phyloP scores from a whole-genome alignment of 2,888 invertebrate genomes.

The Drosophila mimica region DNA sequence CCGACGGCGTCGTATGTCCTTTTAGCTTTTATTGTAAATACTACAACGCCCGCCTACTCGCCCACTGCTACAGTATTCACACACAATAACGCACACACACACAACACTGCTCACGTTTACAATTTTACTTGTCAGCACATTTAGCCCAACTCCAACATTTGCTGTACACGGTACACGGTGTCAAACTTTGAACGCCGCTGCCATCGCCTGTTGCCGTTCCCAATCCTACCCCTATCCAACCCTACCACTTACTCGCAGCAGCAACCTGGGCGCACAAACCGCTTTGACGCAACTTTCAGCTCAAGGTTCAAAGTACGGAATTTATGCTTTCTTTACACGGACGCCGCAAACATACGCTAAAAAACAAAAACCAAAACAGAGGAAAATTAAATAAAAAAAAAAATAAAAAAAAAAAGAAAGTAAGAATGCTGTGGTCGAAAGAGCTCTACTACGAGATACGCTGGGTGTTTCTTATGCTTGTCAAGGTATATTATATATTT shows the following conservation, averaged over 20 bases:
- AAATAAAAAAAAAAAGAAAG: not conserved
- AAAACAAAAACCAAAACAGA: constrained; percentile 13
- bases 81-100: constrained; percentile 26
- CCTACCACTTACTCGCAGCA: constrained; percentile 16
- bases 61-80: constrained; percentile 2
- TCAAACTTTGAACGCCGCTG: constrained; percentile 53
- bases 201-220: constrained; percentile 35
- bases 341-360: constrained; percentile 51
- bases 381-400: constrained; percentile 13
- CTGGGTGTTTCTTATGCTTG: not conserved
- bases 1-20: constrained; percentile 52
- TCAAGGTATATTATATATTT: not conserved
- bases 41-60: constrained; percentile 22
- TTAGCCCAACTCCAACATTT: constrained; percentile 50
- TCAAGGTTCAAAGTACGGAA: constrained; percentile 71
- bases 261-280: constrained; percentile 58
- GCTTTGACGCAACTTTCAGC: constrained; percentile 67
- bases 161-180: constrained; percentile 38
- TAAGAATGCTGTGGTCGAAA: constrained; percentile 13
- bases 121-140: constrained; percentile 67
- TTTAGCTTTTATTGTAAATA: constrained; percentile 59
- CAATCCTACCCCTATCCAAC: constrained; percentile 8
- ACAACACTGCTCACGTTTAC: constrained; percentile 37
- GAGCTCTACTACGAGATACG: not conserved
- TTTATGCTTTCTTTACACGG: constrained; percentile 67